Percentiles rank a stretch among this genome's conserved stretches.
These are phyloP conservation scores for Campylomormyrus numenius DNA, from an alignment of 2,113 vertebrate species.

Conservation along the genomic window DNA sequence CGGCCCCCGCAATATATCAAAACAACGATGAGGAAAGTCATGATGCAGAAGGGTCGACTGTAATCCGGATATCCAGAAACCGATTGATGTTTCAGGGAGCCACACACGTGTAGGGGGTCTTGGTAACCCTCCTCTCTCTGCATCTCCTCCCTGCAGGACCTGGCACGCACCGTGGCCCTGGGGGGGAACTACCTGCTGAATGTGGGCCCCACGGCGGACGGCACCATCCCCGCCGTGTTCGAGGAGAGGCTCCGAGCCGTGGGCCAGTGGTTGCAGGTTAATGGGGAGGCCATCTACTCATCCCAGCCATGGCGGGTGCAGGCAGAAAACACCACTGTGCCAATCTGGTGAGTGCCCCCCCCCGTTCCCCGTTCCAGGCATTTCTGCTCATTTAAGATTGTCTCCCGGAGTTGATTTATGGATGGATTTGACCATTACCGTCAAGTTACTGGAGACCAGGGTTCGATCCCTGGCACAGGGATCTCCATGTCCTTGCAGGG, in stretches of 20 bases:
- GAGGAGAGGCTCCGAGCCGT: constrained; percentile 79
- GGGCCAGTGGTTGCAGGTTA: constrained; percentile 77
- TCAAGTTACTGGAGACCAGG: neutral
- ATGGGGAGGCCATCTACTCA: constrained; percentile 83
- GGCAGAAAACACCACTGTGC: constrained; percentile 60
- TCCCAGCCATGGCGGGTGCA: constrained; percentile 81
- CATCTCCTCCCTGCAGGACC: constrained; percentile 59
- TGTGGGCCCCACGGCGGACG: constrained; percentile 83
- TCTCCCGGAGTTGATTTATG: neutral
- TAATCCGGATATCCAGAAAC: neutral
- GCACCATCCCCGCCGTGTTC: constrained; percentile 75
- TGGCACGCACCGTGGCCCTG: constrained; percentile 74
- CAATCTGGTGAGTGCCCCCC: constrained; percentile 66
- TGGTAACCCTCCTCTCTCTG: neutral
- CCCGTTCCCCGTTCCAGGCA: neutral
- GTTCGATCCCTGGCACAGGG: neutral
- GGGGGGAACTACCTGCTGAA: constrained; percentile 97
- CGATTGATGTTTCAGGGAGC: neutral
- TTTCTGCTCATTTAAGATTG: neutral
- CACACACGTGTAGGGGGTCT: neutral
- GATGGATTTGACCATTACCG: neutral
- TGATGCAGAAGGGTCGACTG: neutral
- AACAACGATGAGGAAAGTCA: neutral
- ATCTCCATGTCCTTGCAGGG: neutral
- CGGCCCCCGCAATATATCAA: neutral